Evolutionary conservation across 2,888 invertebrate genomes (phyloP), one percentile per base, ranked within the genome.

Genomic region (Drosophila subsilvestris): DNA sequence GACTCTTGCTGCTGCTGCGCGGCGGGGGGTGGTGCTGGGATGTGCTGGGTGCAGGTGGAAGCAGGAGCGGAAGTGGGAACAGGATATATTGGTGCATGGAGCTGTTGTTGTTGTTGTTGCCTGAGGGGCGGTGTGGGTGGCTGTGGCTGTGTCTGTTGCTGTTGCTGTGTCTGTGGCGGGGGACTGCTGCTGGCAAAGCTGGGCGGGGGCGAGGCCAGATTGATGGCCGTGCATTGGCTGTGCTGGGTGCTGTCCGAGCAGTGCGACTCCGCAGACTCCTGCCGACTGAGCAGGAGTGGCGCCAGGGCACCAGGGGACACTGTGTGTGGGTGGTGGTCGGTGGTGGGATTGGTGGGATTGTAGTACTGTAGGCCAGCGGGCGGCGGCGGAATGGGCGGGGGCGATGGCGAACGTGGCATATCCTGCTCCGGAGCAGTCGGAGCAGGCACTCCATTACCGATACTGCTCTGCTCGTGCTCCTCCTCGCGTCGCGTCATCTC

Each of bases 151-250:
- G 90, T 77, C 70, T 63, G 80, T 86, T 27, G 55, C 25, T 8
- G 80, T 86, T 27, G 53, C 37, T 10, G 72, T 18, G 18, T 73
- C 61, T 61, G 70, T 57, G 71, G 72, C 45, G 65, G 81, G 22
- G 37, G 27, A 25, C 54, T 61, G 62, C 60, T 77, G 79, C 79
- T 79, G 80, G 80, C 80, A 79, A 67, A 49, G 43, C 29, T 29
- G 48, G 59, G 81, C 62, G 82, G 77, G 45, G 79, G 80, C 57
- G 88, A 81, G 74, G 86, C 90, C 78, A 91, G 61, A 73, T 91
- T 83, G 61, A 92, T 91, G 88, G 95, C 95, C 89, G 95, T 95
- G 69, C 95, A 95, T 32, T 96, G 96, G 90, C 95, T 95, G 80
- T 95, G 91, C 45, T 94, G 93, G 27, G 94, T 93, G 55, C 93